A percentile compares a stretch with the other conserved stretches of the same genome.
Conservation (phyloP, 2,888 invertebrate genomes). For the Muscina levida region DNA sequence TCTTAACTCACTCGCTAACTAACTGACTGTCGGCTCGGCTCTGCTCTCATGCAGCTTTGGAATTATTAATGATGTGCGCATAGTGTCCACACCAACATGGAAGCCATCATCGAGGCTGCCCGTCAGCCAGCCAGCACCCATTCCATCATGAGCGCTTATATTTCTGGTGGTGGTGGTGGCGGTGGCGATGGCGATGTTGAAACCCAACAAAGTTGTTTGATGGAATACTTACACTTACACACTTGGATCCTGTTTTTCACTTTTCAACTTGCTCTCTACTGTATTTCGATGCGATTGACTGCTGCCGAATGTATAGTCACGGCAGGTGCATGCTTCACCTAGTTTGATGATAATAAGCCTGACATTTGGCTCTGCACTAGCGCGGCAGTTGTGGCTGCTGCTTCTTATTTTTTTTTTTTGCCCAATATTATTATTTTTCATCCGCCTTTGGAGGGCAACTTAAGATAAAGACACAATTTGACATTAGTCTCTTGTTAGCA, state of each 20-base stretch:
- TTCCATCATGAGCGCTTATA: too few species aligned
- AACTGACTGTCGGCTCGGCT: constrained; percentile 37
- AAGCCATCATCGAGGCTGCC: too few species aligned
- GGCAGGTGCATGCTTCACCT: constrained; percentile 62
- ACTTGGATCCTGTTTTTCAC: constrained; percentile 59
- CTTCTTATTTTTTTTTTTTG: background rate
- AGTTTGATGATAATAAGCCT: constrained; percentile 56
- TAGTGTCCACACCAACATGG: constrained; percentile 45
- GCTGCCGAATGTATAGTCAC: background rate
- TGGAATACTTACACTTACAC: constrained; percentile 26
- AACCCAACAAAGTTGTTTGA: constrained; percentile 33
- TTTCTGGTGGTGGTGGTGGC: too few species aligned
- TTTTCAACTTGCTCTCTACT: constrained; percentile 29
- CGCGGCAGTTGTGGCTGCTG: constrained; percentile 54
- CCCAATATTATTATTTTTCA: constrained; percentile 42
- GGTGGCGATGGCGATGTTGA: too few species aligned
- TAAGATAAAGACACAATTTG: constrained; percentile 57
- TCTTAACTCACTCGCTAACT: constrained; percentile 64
- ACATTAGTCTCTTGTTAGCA: constrained; percentile 48
- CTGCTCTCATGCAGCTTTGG: constrained; percentile 34
- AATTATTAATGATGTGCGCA: constrained; percentile 61
- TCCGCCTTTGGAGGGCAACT: constrained; percentile 43
- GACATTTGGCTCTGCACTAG: constrained; percentile 51
- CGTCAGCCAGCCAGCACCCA: background rate
- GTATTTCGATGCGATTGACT: background rate